Evolutionary conservation across 35 echinoderm and acorn worm genomes (phyloP).

Genomic region (Antedon bifida): DNA sequence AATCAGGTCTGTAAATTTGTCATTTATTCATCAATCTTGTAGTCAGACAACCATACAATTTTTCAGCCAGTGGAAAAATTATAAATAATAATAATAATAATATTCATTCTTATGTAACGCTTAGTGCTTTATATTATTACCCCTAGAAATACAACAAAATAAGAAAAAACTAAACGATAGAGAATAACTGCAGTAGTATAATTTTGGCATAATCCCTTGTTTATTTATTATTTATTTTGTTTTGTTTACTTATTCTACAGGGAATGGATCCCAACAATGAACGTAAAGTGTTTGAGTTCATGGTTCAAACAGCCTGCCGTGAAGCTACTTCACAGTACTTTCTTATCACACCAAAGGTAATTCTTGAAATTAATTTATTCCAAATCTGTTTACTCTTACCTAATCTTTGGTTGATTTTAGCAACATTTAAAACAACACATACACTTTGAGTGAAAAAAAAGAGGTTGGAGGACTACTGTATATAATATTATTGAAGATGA

Average conservation of each 20-base stretch:
- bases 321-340: constrained; percentile 97
- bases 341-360: constrained; percentile 97
- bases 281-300: constrained; percentile 91
- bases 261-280: constrained; percentile 98
- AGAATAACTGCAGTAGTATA: background rate
- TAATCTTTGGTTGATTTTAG: background rate
- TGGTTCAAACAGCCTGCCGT: constrained; percentile 80
- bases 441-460: too few relatives aligned
- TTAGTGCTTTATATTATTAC: too few relatives aligned
- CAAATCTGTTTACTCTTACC: background rate
- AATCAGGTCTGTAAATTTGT: constrained; percentile 42
- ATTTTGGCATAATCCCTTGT: too few relatives aligned
- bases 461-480: too few relatives aligned
- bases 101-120: too few relatives aligned
- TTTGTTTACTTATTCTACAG: constrained; percentile 12
- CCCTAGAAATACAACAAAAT: too few relatives aligned
- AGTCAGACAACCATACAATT: too few relatives aligned
- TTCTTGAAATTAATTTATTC: background rate
- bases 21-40: background rate
- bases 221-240: too few relatives aligned
- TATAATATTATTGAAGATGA: too few relatives aligned
- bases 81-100: too few relatives aligned
- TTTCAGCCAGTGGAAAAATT: too few relatives aligned
- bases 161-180: too few relatives aligned
- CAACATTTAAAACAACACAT: background rate